phyloP scores from a whole-genome alignment of 2,113 vertebrate species.

The Regulus satrapa region DNA sequence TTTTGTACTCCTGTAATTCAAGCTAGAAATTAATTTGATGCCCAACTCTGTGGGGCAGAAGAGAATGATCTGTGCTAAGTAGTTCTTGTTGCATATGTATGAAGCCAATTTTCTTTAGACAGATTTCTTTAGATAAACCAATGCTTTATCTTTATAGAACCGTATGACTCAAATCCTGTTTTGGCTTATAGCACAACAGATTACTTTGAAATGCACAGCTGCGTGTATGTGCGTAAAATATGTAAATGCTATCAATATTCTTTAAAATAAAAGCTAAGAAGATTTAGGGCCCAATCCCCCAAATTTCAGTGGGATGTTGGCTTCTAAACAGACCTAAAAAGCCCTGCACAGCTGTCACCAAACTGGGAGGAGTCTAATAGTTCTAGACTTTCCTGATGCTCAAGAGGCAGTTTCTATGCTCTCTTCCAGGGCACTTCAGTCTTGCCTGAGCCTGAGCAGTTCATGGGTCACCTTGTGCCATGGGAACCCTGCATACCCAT shows the following conservation, averaged over 20 bases:
- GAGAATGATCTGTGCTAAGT: neutral
- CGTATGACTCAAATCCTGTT: slow-evolving; percentile 1
- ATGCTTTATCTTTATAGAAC: slow-evolving; percentile 15
- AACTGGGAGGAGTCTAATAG: neutral
- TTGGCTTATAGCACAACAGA: slow-evolving; percentile 9
- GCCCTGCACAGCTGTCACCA: neutral
- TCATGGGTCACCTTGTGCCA: neutral
- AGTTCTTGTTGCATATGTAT: neutral
- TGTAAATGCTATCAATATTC: neutral
- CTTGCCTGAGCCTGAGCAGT: neutral
- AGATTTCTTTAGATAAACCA: slow-evolving; percentile 23
- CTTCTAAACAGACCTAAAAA: neutral
- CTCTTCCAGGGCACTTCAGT: neutral
- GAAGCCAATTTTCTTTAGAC: slow-evolving; percentile 1
- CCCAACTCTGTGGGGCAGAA: neutral
- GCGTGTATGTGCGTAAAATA: neutral
- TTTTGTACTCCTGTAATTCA: neutral
- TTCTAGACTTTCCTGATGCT: neutral
- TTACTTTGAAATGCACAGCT: slow-evolving; percentile 38
- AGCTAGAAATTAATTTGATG: neutral
- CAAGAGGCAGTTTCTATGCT: neutral
- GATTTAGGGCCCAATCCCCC: neutral
- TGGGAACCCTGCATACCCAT: accelerated
- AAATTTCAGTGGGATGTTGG: neutral
- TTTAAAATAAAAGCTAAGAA: neutral